Percentiles rank a stretch among this genome's conserved stretches.
These are phyloP conservation scores for Tetragonula clypearis DNA, from an alignment of 1,140 invertebrate genomes.

Conservation along the genomic window DNA sequence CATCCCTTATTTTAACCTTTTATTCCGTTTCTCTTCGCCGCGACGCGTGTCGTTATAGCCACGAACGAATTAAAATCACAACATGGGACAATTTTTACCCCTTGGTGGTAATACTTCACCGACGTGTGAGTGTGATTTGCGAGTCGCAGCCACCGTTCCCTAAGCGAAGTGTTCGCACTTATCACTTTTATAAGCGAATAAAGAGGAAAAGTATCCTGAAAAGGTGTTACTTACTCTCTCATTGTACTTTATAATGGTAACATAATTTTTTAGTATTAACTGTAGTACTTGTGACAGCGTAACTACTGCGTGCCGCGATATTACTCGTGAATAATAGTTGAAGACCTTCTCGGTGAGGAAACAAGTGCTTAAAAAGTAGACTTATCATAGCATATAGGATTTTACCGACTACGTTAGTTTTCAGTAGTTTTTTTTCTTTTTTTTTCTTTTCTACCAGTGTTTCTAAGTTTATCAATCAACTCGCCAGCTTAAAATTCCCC, in stretches of 20 bases:
- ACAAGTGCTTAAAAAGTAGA: not conserved
- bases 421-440: not conserved
- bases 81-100: constrained; percentile 2
- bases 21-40: not conserved
- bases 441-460: not conserved
- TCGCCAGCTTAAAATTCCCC: not conserved
- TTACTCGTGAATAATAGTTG: not conserved
- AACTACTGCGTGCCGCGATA: too few relatives aligned
- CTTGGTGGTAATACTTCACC: not conserved
- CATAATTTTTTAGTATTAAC: not conserved
- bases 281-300: not conserved
- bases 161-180: not conserved
- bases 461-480: not conserved
- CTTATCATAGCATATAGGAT: not conserved
- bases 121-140: too few relatives aligned
- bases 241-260: not conserved
- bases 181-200: not conserved
- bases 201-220: not conserved
- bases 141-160: not conserved
- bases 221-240: not conserved
- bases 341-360: not conserved
- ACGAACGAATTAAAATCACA: constrained; percentile 22
- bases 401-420: not conserved
- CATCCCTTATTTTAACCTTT: not conserved
- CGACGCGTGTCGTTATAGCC: not conserved